Conservation (phyloP, 1,140 invertebrate species). For the Epicauta chinensis region DNA sequence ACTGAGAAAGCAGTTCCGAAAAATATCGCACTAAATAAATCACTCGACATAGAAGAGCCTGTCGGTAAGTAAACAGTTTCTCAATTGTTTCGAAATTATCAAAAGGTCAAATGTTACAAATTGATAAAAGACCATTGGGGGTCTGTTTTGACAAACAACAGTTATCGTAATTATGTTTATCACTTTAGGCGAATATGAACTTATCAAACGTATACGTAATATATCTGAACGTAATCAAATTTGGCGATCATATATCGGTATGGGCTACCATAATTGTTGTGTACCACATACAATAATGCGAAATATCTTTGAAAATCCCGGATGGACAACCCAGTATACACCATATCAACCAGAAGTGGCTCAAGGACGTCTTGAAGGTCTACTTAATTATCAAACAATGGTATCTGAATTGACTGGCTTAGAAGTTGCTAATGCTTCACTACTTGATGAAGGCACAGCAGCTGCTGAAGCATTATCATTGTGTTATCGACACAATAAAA, state of each 20-base stretch:
- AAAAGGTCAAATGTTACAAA: constrained; percentile 7
- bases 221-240: constrained; percentile 86
- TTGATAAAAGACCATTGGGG: constrained; percentile 8
- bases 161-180: constrained; percentile 3
- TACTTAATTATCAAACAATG: constrained; percentile 98
- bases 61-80: constrained; percentile 55
- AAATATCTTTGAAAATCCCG: constrained; percentile 99
- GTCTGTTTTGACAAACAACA: constrained; percentile 3
- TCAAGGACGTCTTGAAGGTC: constrained; percentile 90
- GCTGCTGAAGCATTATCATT: constrained; percentile 94
- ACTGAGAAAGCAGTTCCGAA: constrained; percentile 79
- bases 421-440: constrained; percentile 91
- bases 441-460: constrained; percentile 95
- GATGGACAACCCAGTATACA: constrained; percentile 93
- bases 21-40: constrained; percentile 69
- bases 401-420: constrained; percentile 91
- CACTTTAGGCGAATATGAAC: constrained; percentile 75
- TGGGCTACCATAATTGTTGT: constrained; percentile 97
- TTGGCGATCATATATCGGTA: constrained; percentile 96
- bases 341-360: constrained; percentile 85
- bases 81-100: neutral
- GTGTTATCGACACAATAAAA: constrained; percentile 81
- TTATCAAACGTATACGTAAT: constrained; percentile 70
- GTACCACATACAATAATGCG: constrained; percentile 92
- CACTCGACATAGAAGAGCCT: constrained; percentile 71